Percentiles rank a stretch among this genome's conserved stretches.
These are phyloP conservation scores for Acleris holmiana DNA, from an alignment of 2,888 invertebrate genomes.

Conservation along the genomic window DNA sequence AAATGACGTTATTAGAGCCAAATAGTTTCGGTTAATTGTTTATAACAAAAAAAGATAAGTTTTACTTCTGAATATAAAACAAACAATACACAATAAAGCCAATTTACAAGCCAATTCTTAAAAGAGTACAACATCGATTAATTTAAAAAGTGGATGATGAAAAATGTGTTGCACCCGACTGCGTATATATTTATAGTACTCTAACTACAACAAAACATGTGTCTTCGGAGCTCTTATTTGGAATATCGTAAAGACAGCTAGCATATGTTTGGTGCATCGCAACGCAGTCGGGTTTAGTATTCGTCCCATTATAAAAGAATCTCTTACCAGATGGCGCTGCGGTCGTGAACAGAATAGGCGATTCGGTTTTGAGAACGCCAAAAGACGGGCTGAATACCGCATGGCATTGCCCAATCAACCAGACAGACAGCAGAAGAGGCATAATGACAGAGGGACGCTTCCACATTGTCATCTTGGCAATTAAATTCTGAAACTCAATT, in stretches of 20 bases:
- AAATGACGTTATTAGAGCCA: constrained; percentile 1
- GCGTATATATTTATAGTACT: not conserved
- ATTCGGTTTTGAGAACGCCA: constrained; percentile 54
- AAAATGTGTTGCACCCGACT: constrained; percentile 26
- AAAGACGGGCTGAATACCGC: constrained; percentile 58
- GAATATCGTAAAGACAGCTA: not conserved
- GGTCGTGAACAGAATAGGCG: constrained; percentile 45
- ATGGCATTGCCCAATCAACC: constrained; percentile 46
- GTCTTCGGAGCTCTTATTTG: too few species aligned
- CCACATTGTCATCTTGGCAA: constrained; percentile 39
- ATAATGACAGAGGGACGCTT: constrained; percentile 39
- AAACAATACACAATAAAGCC: constrained; percentile 23
- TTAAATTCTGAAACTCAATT: constrained; percentile 39
- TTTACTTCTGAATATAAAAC: constrained; percentile 27
- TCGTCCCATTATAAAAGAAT: constrained; percentile 34
- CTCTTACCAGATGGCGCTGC: constrained; percentile 59
- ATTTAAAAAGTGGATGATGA: constrained; percentile 7
- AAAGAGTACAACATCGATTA: constrained; percentile 38
- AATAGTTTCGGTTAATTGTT: not conserved
- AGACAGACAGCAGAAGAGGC: constrained; percentile 41
- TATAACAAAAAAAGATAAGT: not conserved
- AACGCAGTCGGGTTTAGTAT: constrained; percentile 24
- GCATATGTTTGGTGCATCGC: not conserved
- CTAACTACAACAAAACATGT: too few species aligned
- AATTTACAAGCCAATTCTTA: constrained; percentile 51